These are phyloP conservation scores for Spatulosminthurus flaviceps DNA, from an alignment of 2,888 invertebrate species.

Conservation along the genomic window DNA sequence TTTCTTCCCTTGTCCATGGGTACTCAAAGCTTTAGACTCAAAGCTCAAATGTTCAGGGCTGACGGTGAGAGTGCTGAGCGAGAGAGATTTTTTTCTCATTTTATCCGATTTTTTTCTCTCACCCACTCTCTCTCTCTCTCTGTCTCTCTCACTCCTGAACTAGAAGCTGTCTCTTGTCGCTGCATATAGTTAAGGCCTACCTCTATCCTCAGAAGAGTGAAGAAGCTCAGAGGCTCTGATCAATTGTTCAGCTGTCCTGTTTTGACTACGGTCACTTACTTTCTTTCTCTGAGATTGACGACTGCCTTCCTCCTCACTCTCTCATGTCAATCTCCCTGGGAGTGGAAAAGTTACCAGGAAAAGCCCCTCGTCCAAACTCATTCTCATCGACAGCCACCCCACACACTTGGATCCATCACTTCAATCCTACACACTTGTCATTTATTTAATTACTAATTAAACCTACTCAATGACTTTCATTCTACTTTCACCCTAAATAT, in stretches of 20 bases:
- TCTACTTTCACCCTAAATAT: no score
- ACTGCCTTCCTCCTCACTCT: slow-evolving; percentile 28
- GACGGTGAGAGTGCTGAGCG: no score
- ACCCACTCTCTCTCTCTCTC: not conserved
- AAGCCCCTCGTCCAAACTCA: no score
- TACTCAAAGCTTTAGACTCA: slow-evolving; percentile 1
- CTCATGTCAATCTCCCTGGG: not conserved
- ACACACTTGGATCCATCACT: slow-evolving; percentile 29
- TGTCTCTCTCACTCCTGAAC: not conserved
- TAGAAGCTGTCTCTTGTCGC: no score
- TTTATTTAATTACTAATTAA: slow-evolving; percentile 34
- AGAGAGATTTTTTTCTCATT: not conserved
- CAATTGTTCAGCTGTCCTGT: slow-evolving; percentile 34
- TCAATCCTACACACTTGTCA: slow-evolving; percentile 21
- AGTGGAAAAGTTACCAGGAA: no score
- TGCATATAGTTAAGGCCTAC: no score
- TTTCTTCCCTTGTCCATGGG: not conserved
- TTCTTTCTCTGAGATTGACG: slow-evolving; percentile 31
- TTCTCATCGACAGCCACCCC: not conserved
- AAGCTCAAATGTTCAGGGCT: slow-evolving; percentile 4
- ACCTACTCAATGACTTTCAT: no score
- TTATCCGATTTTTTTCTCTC: not conserved
- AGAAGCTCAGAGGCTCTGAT: slow-evolving; percentile 1
- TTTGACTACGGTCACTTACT: slow-evolving; percentile 43
- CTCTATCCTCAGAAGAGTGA: no score